Base-by-base conservation (phyloP, 2,113 vertebrate genomes). In the Mastomys coucha region DNA sequence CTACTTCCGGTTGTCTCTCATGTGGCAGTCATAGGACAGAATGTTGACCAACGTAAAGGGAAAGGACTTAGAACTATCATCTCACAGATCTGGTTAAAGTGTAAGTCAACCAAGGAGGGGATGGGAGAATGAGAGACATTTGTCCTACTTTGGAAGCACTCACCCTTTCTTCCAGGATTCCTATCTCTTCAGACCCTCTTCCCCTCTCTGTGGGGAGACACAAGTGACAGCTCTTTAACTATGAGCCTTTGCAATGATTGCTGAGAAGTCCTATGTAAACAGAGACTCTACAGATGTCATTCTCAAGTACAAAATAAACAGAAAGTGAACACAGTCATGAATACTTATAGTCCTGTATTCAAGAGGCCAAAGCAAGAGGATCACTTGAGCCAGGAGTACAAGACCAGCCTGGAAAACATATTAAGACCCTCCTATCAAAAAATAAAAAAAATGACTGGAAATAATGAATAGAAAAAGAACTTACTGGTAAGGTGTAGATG, bases 401-500 rank as follows among this genome's bases (percentile, higher is more conserved):
- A 86, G 42, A 49, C 60, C 63, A 49, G 10, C 63, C 19, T 75
- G n/a, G 51, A n/a, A 20, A 75, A 75, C 31, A 75, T 12, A 75
- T 6, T 39, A 39, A 60, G 69, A 60, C 1, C 51, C 51, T 73
- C 24, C 24, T 75, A 69, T 51, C 53, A 58, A 58, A 88, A 56
- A 31, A n/a, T n/a, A 51, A 7, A 2, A 89, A 75, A n/a, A 88
- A 51, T 5, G 69, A 63, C 39, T 60, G 56, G 58, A 20, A 87
- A 36, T 20, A 93, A 94, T 70, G 93, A 20, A 22, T 49, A 93
- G 82, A 36, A 28, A 90, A 65, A 76, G 97, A 92, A 77, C 19
- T 14, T n/a, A 73, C 13, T 60, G 73, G 58, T 63, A 87, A 94
- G 72, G 73, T 6, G 45, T 89, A 49, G 58, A 76, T 82, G 56